phyloP scores from a whole-genome alignment of 2,113 vertebrate species.

The Okapia johnstoni region DNA sequence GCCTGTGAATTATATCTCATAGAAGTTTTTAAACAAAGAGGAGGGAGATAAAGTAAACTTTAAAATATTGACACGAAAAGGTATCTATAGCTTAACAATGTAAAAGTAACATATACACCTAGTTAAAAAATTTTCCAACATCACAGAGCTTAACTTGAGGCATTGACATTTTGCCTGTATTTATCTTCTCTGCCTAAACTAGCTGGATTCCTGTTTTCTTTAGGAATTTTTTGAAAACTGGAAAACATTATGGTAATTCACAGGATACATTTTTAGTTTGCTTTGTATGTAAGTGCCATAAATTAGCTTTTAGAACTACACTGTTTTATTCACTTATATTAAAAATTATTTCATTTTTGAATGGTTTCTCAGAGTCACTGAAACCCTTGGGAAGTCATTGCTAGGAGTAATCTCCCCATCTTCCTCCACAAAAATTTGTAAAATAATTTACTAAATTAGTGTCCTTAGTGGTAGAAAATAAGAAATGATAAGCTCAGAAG shows the following conservation, averaged over 20 bases:
- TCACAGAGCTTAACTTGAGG: not conserved
- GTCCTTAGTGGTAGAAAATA: not conserved
- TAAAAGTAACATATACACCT: not conserved
- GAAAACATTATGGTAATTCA: not conserved
- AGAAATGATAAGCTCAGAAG: not conserved
- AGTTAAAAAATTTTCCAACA: not conserved
- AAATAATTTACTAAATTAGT: not conserved
- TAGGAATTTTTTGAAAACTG: not conserved
- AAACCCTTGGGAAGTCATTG: not conserved
- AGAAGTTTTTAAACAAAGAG: not conserved
- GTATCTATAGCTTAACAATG: not conserved
- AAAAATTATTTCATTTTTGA: not conserved
- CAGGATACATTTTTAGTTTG: not conserved
- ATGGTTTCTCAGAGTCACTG: not conserved
- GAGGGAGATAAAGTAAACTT: not conserved
- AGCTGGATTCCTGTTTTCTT: not conserved
- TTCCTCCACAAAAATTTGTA: not conserved
- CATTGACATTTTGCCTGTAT: not conserved
- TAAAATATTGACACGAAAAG: not conserved
- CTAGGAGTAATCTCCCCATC: not conserved
- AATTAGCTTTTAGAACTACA: not conserved
- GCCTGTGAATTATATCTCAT: not conserved
- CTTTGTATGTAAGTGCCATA: not conserved
- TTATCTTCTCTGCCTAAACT: not conserved
- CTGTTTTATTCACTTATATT: not conserved